Evolutionary conservation across 2,113 vertebrate species (phyloP).

Genomic region (Elephantulus edwardii): DNA sequence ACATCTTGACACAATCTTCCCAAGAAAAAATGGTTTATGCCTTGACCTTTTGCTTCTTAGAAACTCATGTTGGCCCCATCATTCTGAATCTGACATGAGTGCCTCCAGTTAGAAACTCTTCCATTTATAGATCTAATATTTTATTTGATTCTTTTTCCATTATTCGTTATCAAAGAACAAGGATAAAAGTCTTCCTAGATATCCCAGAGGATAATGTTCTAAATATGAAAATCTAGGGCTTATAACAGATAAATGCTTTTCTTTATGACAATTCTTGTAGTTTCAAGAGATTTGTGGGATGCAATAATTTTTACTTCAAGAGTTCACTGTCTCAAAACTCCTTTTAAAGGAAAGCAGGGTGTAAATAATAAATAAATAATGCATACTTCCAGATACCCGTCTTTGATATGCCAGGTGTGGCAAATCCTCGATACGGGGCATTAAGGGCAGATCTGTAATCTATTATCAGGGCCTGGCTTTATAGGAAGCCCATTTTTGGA

Average conservation of each 20-base stretch:
- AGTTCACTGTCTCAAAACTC: constrained; percentile 44
- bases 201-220: constrained; percentile 57
- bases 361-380: constrained; percentile 72
- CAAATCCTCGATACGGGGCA: constrained; percentile 75
- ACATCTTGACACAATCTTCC: background rate
- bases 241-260: constrained; percentile 39
- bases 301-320: constrained; percentile 58
- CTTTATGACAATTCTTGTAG: constrained; percentile 37
- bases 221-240: constrained; percentile 43
- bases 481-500: constrained; percentile 71
- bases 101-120: background rate
- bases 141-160: constrained; percentile 63
- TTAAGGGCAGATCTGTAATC: constrained; percentile 78
- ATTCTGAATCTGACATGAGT: background rate
- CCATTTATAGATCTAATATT: constrained; percentile 20
- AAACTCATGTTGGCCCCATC: background rate
- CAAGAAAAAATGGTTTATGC: background rate
- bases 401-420: constrained; percentile 78
- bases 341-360: constrained; percentile 52
- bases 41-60: too few species aligned
- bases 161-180: constrained; percentile 59
- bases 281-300: constrained; percentile 40
- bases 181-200: constrained; percentile 49
- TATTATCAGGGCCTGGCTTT: constrained; percentile 71
- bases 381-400: constrained; percentile 61